These are phyloP conservation scores for Morpho achilles DNA, from an alignment of 2,888 invertebrate species.

Conservation along the genomic window DNA sequence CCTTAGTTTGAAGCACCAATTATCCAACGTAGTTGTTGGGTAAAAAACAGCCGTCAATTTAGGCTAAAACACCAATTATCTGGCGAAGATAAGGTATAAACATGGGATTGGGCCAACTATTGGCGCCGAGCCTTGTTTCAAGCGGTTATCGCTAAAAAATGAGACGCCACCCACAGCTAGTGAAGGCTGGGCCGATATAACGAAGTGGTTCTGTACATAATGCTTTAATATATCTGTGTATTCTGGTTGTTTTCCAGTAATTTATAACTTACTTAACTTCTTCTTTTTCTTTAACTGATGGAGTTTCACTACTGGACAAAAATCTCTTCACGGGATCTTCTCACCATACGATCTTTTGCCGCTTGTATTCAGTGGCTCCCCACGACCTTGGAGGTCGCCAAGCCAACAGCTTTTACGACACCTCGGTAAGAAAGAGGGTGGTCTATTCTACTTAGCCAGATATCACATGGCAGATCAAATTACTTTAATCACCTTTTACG, in stretches of 20 bases:
- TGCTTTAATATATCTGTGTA: not conserved
- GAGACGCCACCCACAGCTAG: constrained; percentile 33
- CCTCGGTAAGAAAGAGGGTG: too few relatives aligned
- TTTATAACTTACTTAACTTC: not conserved
- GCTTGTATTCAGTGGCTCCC: too few relatives aligned
- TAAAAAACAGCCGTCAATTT: constrained; percentile 36
- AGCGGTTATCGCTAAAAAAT: constrained; percentile 35
- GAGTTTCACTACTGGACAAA: too few relatives aligned
- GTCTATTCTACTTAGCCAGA: too few relatives aligned
- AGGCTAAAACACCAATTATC: constrained; percentile 63
- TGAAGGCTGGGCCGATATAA: constrained; percentile 24
- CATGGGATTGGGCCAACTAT: constrained; percentile 36
- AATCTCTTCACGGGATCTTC: too few relatives aligned
- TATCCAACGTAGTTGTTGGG: constrained; percentile 1
- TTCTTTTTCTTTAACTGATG: too few relatives aligned
- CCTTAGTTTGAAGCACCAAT: constrained; percentile 8
- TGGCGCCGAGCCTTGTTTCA: constrained; percentile 44
- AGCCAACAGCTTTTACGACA: too few relatives aligned
- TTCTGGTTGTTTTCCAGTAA: not conserved
- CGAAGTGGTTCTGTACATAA: constrained; percentile 17
- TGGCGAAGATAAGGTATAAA: constrained; percentile 46
- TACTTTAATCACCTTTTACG: too few relatives aligned
- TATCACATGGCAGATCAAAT: too few relatives aligned
- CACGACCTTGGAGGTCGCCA: too few relatives aligned
- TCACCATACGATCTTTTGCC: too few relatives aligned